phyloP scores from a whole-genome alignment of 2,113 vertebrate genomes.

The Pteropus alecto region DNA sequence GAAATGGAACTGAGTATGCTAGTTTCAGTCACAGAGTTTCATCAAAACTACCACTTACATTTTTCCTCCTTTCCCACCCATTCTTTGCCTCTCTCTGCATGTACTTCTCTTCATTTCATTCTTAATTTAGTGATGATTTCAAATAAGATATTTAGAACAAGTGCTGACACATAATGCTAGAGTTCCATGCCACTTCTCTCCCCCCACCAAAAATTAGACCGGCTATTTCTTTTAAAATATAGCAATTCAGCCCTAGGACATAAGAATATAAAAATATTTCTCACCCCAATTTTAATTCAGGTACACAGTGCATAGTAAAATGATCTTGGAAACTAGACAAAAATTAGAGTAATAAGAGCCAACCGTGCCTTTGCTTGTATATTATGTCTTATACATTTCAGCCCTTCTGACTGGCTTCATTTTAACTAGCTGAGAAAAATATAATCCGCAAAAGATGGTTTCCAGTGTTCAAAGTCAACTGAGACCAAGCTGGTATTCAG shows the following conservation, averaged over 20 bases:
- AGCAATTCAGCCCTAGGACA: constrained; percentile 39
- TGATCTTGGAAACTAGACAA: constrained; percentile 72
- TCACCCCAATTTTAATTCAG: constrained; percentile 71
- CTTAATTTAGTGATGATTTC: not conserved
- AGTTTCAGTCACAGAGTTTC: not conserved
- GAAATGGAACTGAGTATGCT: not conserved
- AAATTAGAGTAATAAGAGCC: constrained; percentile 79
- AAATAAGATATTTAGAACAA: constrained; percentile 42
- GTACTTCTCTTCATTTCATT: not conserved
- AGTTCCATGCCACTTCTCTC: not conserved
- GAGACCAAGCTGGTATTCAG: constrained; percentile 79
- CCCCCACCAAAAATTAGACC: not conserved
- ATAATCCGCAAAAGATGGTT: constrained; percentile 79
- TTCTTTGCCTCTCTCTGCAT: not conserved
- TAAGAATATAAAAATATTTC: constrained; percentile 73
- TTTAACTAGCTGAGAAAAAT: constrained; percentile 81
- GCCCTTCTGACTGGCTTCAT: constrained; percentile 78
- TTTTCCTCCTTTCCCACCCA: not conserved
- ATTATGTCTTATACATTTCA: constrained; percentile 80
- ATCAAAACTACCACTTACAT: too few species aligned
- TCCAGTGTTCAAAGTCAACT: constrained; percentile 80
- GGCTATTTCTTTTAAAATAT: constrained; percentile 61
- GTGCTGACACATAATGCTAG: not conserved
- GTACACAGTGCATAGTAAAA: constrained; percentile 47
- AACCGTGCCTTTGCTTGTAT: constrained; percentile 76